Conservation (phyloP, 2,113 vertebrate genomes). For the Bolborhynchus lineola region DNA sequence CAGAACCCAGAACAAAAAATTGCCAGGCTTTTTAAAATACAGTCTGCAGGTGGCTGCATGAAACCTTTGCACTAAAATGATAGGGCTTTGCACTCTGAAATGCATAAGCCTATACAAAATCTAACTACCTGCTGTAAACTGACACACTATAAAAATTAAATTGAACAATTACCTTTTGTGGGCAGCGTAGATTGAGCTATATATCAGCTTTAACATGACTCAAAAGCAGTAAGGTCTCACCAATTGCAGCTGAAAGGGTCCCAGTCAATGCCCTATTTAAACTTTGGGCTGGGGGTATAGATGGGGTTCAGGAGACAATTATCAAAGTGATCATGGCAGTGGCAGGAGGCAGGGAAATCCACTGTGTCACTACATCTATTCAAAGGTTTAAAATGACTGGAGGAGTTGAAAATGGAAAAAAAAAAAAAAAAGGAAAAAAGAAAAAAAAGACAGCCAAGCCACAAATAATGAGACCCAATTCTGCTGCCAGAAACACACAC, state of each 20-base stretch:
- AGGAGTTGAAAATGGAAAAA: background rate
- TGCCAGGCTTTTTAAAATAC: background rate
- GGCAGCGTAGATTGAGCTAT: constrained; percentile 8
- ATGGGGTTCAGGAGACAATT: background rate
- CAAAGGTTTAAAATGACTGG: background rate
- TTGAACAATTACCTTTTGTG: constrained; percentile 44
- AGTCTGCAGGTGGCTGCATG: constrained; percentile 30
- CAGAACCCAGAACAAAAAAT: background rate
- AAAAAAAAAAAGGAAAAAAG: background rate
- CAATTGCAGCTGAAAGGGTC: constrained; percentile 12
- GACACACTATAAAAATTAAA: constrained; percentile 52
- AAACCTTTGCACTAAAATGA: constrained; percentile 43
- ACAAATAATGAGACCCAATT: background rate
- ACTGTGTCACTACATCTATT: constrained; percentile 1
- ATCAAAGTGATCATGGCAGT: background rate
- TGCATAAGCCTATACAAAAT: constrained; percentile 10
- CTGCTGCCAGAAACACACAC: background rate
- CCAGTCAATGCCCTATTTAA: constrained; percentile 13
- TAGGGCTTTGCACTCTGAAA: constrained; percentile 26
- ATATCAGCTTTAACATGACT: constrained; percentile 31
- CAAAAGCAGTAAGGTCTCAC: constrained; percentile 31
- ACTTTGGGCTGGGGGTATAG: background rate
- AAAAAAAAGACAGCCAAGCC: background rate
- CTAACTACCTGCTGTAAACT: constrained; percentile 47
- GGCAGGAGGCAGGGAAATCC: background rate